Base-by-base conservation (phyloP, 2,888 invertebrate species). In the Apotomis betuletana region DNA sequence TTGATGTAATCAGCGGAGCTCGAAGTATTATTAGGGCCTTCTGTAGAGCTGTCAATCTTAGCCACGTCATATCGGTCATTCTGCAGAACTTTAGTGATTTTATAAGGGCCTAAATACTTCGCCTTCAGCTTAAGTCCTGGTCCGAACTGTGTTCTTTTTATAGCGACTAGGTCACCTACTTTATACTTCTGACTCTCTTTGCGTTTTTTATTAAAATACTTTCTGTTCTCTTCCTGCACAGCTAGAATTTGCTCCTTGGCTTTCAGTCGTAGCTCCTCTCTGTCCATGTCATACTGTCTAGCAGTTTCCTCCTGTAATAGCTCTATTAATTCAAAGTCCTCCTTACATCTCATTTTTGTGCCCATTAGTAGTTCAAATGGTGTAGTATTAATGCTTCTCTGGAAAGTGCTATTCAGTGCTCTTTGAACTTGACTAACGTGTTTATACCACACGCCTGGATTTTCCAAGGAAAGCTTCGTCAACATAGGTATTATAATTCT, bases 311-410 rank as follows among this genome's bases (percentile, higher is more conserved):
- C 8, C 5, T 57, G 6, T 10, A 55, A n/a, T 27, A 54, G 13
- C 2, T 46, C 10, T 3, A 10, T 3, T 65, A 75, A 15, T 46
- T 75, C 55, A 12, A 68, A 8, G 68, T 77, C 75, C 41, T 76
- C 73, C 61, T 76, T 75, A 0, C 5, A 41, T 51, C 49, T 77
- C 74, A 77, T 75, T 13, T 69, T 75, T 5, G 55, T 71, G 38
- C 79, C 76, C 13, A 74, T 73, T 5, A 81, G 4, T 8, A 78
- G 44, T 13, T 77, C 67, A 75, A 73, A 78, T 4, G 78, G 77
- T 5, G 81, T 74, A 6, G 75, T 77, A 57, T 74, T 63, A 8
- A 58, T 74, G 41, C 71, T 71, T 5, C 78, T 46, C 12, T 79
- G 77, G 63, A 69, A 77, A 0, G 79, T 79, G 12, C 75, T 74